Conservation (phyloP, 2,888 invertebrate genomes). For the Phania funesta region DNA sequence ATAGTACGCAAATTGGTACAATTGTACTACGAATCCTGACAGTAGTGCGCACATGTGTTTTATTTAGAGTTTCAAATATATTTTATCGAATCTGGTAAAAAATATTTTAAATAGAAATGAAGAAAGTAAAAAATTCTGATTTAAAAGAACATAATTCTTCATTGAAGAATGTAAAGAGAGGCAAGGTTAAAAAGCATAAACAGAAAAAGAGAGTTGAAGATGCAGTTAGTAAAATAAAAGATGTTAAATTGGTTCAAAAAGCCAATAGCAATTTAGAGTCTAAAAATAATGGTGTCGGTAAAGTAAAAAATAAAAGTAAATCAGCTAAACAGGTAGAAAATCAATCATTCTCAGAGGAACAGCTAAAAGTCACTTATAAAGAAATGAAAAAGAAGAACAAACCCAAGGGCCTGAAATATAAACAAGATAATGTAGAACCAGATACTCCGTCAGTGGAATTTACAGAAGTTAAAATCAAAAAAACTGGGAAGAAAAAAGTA, state of each 20-base stretch:
- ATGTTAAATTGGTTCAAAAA: constrained; percentile 15
- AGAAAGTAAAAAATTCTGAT: constrained; percentile 49
- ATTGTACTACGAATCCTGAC: too few species aligned
- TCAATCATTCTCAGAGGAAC: neutral
- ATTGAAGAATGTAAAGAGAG: constrained; percentile 39
- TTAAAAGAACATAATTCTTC: constrained; percentile 34
- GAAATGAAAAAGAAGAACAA: neutral
- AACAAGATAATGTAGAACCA: neutral
- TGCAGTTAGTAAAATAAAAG: constrained; percentile 15
- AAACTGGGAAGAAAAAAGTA: constrained; percentile 73
- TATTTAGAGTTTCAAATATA: too few species aligned
- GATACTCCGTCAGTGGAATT: neutral
- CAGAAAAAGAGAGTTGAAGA: constrained; percentile 55
- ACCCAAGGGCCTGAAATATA: neutral
- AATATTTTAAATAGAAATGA: constrained; percentile 43
- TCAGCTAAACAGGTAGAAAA: neutral
- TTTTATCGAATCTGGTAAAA: too few species aligned
- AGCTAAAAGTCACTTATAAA: neutral
- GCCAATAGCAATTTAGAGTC: neutral
- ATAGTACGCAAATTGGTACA: too few species aligned
- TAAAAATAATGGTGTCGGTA: constrained; percentile 42
- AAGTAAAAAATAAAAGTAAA: constrained; percentile 52
- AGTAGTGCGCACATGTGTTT: too few species aligned
- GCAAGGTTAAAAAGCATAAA: constrained; percentile 43
- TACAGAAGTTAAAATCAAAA: constrained; percentile 67